These are phyloP conservation scores for Diarsia brunnea DNA, from an alignment of 2,888 invertebrate genomes.

Conservation along the genomic window DNA sequence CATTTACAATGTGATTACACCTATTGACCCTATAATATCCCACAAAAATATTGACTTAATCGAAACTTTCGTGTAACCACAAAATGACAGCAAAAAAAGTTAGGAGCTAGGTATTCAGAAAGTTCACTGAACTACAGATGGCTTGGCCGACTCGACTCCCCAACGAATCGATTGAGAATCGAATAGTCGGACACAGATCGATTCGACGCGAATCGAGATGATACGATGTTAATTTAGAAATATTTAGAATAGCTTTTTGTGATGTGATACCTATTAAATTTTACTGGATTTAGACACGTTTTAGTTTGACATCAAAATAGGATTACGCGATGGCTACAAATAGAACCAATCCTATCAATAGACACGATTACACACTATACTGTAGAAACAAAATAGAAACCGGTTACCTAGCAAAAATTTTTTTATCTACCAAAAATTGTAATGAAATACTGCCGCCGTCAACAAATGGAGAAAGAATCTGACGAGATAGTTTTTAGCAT, in stretches of 20 bases:
- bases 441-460: background rate
- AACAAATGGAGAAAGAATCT: background rate
- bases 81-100: constrained; percentile 60
- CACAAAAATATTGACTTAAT: constrained; percentile 61
- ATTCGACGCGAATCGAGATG: constrained; percentile 75
- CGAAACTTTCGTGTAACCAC: constrained; percentile 51
- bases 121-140: constrained; percentile 70
- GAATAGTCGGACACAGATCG: constrained; percentile 80
- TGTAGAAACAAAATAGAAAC: background rate
- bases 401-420: background rate
- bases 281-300: constrained; percentile 63
- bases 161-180: constrained; percentile 86
- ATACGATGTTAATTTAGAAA: constrained; percentile 69
- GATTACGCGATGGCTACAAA: background rate
- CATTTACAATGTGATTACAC: constrained; percentile 47
- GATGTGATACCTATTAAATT: constrained; percentile 54
- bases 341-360: background rate
- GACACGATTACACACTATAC: background rate
- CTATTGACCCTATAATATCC: constrained; percentile 51
- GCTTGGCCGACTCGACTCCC: constrained; percentile 69
- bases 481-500: background rate
- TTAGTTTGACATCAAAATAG: constrained; percentile 38
- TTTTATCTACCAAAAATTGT: background rate
- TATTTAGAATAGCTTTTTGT: constrained; percentile 68
- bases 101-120: constrained; percentile 64